phyloP scores from a whole-genome alignment of 2,797 vertebrate species.

The Aplochiton taeniatus region DNA sequence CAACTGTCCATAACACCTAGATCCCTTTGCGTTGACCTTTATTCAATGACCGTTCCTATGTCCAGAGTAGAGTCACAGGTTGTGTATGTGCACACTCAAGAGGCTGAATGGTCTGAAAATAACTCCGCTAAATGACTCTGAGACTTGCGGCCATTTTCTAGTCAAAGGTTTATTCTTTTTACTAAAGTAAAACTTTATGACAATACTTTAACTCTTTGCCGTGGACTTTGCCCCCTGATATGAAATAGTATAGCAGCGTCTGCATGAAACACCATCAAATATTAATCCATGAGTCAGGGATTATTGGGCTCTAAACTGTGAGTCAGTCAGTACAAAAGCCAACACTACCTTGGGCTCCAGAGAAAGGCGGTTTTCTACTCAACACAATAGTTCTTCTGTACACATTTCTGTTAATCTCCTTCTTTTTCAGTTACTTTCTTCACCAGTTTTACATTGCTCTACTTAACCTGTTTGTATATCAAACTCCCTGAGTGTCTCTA shows the following conservation, averaged over 20 bases:
- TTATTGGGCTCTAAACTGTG: background rate
- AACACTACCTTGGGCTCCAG: no score
- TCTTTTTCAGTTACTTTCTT: background rate
- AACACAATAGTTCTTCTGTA: no score
- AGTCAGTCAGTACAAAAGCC: background rate
- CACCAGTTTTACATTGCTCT: background rate
- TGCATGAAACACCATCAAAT: background rate
- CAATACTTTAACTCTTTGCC: constrained; percentile 37
- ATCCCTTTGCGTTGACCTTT: constrained; percentile 33
- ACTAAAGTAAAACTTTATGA: constrained; percentile 27
- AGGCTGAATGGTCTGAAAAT: no score
- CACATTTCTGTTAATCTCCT: no score
- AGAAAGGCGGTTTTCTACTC: no score
- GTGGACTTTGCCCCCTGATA: constrained; percentile 17
- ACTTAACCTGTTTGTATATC: no score
- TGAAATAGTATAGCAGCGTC: background rate
- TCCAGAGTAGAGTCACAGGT: background rate
- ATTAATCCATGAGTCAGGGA: background rate
- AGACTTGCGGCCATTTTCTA: no score
- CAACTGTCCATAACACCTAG: constrained; percentile 46
- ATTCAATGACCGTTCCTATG: constrained; percentile 27
- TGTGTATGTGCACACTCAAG: background rate
- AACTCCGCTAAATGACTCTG: no score
- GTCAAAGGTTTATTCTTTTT: background rate
- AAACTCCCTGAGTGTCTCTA: background rate